A percentile compares a stretch with the other conserved stretches of the same genome.
phyloP scores from a whole-genome alignment of 2,797 vertebrate genomes.

The Anguilla pacifica region DNA sequence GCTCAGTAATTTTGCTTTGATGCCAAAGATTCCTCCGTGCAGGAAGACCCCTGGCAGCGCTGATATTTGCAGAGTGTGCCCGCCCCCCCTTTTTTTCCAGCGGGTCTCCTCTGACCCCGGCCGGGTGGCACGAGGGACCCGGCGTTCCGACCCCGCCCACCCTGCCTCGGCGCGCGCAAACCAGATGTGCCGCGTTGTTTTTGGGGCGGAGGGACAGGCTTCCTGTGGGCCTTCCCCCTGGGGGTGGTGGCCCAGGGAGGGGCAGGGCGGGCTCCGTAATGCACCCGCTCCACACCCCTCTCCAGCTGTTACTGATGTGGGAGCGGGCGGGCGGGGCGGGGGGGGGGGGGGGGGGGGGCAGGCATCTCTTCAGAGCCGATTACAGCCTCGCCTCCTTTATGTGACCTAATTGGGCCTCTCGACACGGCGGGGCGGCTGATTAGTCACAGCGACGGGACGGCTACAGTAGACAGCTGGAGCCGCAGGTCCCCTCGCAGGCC shows the following conservation, averaged over 20 bases:
- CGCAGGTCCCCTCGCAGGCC: neutral
- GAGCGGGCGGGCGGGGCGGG: too few relatives aligned
- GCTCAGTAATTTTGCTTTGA: too few relatives aligned
- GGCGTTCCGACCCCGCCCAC: neutral
- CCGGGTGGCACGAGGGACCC: slow-evolving; percentile 16
- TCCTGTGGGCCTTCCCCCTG: slow-evolving; percentile 17
- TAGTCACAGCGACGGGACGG: neutral
- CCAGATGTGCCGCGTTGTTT: slow-evolving; percentile 21
- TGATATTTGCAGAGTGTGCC: neutral
- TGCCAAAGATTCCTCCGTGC: too few relatives aligned
- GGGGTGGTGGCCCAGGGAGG: neutral
- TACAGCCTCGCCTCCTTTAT: neutral
- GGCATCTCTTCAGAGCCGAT: neutral
- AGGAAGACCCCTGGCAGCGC: neutral
- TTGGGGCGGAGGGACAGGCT: slow-evolving; percentile 1
- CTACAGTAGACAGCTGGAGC: neutral
- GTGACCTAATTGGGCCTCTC: slow-evolving; percentile 12
- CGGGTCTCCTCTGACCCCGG: neutral
- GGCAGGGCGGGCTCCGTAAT: neutral
- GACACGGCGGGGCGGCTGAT: neutral
- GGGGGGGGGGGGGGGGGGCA: too few relatives aligned
- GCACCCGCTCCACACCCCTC: neutral
- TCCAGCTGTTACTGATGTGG: slow-evolving; percentile 23
- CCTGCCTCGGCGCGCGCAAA: neutral
- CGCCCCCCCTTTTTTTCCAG: neutral